Evolutionary conservation across 2,113 vertebrate genomes (phyloP), one percentile per base, ranked within the genome.

Genomic region (Thunnus thynnus): DNA sequence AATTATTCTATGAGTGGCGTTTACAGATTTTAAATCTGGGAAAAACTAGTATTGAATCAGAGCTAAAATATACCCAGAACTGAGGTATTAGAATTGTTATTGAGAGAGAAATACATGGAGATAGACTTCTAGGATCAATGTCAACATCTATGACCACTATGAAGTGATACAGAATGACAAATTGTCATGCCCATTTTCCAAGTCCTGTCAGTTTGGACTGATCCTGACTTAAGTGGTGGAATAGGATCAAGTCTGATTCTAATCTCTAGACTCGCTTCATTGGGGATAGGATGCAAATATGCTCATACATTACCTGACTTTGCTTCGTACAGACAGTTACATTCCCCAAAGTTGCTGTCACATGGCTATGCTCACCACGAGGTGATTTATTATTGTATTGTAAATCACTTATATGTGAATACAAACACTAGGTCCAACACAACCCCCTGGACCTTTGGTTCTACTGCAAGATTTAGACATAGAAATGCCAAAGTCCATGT

Each of bases 321-420:
- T 3, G 20, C 85, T 54, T 13, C 66, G 56, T 18, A 47, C n/a
- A 68, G 16, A 4, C 41, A 47, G 50, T 72, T 76, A 57, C 3
- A 27, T 60, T 64, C 36, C 69, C 36, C 27, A 13, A 20, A 22
- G 36, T 25, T 44, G 13, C 44, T 41, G 36, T 75, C 72, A 55
- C 9, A 12, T 44, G 47, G 69, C 46, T 46, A 27, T 32, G 46
- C 55, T 60, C 18, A 17, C 68, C 63, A 50, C 14, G 17, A 1
- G 41, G 18, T 73, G 69, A 78, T 83, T 70, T 64, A 71, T 72
- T 46, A 54, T 51, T 18, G 46, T 47, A 22, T n/a, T 58, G 64
- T 81, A 78, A 76, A 85, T 81, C 17, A 30, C 14, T 57, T 70
- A 36, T 51, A 78, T 56, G 56, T 44, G 17, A 80, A 77, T 69